Percentiles rank a stretch among this genome's conserved stretches.
Conservation (phyloP, 1,140 invertebrate genomes). For the Papilio dardanus region DNA sequence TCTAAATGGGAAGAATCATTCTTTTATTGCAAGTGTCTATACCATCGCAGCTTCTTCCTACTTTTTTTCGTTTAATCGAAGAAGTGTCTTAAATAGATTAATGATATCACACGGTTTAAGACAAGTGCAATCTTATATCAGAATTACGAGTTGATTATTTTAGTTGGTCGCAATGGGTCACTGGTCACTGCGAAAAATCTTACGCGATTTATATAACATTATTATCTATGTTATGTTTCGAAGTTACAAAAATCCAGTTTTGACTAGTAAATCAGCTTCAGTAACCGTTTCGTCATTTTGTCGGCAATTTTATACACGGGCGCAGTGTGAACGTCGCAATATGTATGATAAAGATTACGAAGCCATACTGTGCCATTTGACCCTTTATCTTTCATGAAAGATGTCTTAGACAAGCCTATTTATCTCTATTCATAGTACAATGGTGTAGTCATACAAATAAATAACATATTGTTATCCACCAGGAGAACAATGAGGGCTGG, state of each 20-base stretch:
- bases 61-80: too few species aligned
- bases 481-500: background rate
- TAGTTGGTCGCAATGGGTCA: too few species aligned
- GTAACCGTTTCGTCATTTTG: background rate
- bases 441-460: background rate
- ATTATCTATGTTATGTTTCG: background rate
- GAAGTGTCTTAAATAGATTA: too few species aligned
- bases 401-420: background rate
- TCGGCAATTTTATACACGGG: background rate
- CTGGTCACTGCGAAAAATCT: too few species aligned
- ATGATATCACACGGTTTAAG: background rate
- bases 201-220: background rate
- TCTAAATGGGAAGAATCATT: too few species aligned
- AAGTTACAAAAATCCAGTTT: background rate
- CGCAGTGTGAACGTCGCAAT: background rate
- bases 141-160: too few species aligned
- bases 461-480: conserved; percentile 5
- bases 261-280: background rate
- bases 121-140: background rate
- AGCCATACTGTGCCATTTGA: conserved; percentile 6
- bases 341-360: background rate
- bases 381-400: conserved; percentile 21
- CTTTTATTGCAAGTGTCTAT: too few species aligned
- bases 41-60: too few species aligned
- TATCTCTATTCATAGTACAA: background rate